A percentile compares a stretch with the other conserved stretches of the same genome.
Conservation (phyloP, 30 jellyfish, hydroid and myxozoan species). For the Phacellophora camtschatica region DNA sequence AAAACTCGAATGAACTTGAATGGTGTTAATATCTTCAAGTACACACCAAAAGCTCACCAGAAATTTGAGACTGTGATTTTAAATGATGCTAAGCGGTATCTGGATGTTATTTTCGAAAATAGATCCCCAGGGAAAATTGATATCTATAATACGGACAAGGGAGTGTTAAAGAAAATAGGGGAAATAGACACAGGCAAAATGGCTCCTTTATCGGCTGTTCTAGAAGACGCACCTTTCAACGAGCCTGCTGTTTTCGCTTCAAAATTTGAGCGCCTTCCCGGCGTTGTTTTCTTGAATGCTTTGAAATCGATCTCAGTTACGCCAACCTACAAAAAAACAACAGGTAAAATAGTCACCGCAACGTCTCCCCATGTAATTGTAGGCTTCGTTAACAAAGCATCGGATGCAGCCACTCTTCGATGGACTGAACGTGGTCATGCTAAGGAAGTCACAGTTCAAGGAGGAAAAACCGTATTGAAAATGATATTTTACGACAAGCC, state of each 20-base stretch:
- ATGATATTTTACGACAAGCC: background rate
- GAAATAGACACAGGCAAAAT: background rate
- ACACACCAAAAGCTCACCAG: background rate
- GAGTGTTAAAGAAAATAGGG: background rate
- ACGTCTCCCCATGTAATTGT: background rate
- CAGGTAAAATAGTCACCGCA: background rate
- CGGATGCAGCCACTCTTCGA: background rate
- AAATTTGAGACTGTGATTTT: background rate
- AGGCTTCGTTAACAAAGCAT: background rate
- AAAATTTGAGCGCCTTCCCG: background rate
- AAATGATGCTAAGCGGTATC: background rate
- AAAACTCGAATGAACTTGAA: background rate
- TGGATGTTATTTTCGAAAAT: background rate
- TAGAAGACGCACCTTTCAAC: background rate
- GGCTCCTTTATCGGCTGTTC: background rate
- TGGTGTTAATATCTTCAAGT: background rate
- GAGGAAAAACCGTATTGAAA: background rate
- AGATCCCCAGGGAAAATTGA: background rate
- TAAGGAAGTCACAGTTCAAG: background rate
- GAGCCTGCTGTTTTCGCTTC: background rate
- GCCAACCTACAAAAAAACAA: background rate
- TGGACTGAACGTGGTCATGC: background rate
- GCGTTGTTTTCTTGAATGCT: background rate
- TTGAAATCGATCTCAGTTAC: background rate
- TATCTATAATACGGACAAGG: background rate